Base-by-base conservation (phyloP, 2,888 invertebrate species). In the Synergus japonicus region DNA sequence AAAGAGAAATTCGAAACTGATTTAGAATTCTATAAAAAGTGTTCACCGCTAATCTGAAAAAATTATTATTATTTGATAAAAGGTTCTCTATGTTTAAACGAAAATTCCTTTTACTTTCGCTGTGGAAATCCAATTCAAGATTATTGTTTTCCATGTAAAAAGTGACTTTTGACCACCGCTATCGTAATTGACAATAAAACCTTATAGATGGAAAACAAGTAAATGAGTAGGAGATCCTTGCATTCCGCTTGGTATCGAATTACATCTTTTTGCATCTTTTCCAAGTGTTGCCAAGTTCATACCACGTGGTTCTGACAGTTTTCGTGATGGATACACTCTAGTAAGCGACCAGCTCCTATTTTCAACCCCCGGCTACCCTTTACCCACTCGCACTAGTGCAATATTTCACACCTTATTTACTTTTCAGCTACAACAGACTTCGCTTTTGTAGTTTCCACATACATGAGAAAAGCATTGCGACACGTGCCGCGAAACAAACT, bases 371-470 rank as follows among this genome's bases (percentile, higher is more conserved):
- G 79, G 76, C 79, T 79, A 82, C 76, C 81, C 82, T 82, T 82
- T 81, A 76, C 67, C 67, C 49, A 46, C 69, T 69, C 15, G 69
- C 69, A 69, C 49, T 29, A 29, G 81, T 80, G 83, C 81, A 84
- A 83, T 84, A 84, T 84, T 84, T 84, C 84, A 83, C 84, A 80
- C 83, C 84, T 84, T 84, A 84, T 84, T 84, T 83, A 84, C 84
- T 84, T 84, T 84, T 84, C 84, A 84, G 84, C 82, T 82, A 84
- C 81, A 73, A 54, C 54, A 58, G 41, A 82, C 79, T 82, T 83
- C 78, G 77, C 81, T 80, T 81, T 83, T 81, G 79, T 79, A 78
- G 76, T 69, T 77, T 76, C 81, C 69, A 82, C 77, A 79, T 79
- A 80, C 79, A 15, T 78, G 79, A 82, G 80, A 84, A 81, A 84